Conservation (phyloP, 2,797 vertebrate species). For the Crenuchus spilurus region DNA sequence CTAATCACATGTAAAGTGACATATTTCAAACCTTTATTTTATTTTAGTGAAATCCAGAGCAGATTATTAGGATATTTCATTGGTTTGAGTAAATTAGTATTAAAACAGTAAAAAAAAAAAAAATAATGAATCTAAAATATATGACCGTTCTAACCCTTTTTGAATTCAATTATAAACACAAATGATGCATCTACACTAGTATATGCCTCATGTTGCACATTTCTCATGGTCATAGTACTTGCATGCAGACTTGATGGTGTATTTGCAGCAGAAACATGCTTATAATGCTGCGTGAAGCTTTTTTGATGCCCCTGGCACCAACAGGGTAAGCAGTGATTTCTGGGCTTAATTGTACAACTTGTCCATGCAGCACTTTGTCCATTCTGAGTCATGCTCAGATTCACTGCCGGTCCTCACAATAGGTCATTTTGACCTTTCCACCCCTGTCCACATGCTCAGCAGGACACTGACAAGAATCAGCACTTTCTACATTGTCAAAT, state of each 20-base stretch:
- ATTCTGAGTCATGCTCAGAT: conserved; percentile 21
- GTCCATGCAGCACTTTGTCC: conserved; percentile 12
- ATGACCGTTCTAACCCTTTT: no score
- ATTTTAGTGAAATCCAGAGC: no score
- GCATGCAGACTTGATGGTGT: no score
- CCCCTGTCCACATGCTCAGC: conserved; percentile 30
- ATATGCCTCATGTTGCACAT: no score
- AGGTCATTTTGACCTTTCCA: conserved; percentile 37
- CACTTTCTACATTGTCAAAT: conserved; percentile 37
- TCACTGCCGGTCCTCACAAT: conserved; percentile 13
- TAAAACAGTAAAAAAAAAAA: no score
- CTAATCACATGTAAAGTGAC: no score
- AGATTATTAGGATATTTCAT: no score
- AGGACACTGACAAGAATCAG: conserved; percentile 25
- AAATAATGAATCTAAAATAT: no score
- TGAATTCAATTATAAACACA: no score
- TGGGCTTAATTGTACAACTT: conserved; percentile 14
- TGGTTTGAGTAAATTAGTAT: no score
- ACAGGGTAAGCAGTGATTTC: neutral
- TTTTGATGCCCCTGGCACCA: neutral
- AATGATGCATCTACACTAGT: no score
- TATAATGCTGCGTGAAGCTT: neutral
- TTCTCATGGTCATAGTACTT: neutral
- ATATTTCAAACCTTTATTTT: no score
- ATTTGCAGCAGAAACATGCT: neutral